Conservation (phyloP, 2,113 vertebrate genomes). For the Recurvirostra avosetta region DNA sequence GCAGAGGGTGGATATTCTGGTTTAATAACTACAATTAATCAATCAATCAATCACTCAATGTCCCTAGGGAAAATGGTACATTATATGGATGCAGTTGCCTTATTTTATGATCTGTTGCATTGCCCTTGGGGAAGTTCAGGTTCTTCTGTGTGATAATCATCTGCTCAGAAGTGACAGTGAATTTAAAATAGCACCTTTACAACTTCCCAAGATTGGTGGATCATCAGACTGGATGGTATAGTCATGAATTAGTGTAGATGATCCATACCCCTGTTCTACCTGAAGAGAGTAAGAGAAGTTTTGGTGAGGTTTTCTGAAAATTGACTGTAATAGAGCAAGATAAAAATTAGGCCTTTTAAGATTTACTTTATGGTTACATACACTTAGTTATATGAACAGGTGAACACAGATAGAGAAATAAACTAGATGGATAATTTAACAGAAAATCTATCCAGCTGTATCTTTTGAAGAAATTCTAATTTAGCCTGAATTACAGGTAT, state of each 20-base stretch:
- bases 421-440: neutral
- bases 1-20: neutral
- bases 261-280: neutral
- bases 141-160: neutral
- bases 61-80: neutral
- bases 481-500: neutral
- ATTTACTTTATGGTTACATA: neutral
- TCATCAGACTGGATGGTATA: neutral
- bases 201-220: neutral
- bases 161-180: neutral
- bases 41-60: neutral
- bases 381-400: neutral
- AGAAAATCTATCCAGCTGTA: neutral
- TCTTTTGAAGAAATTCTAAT: neutral
- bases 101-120: neutral
- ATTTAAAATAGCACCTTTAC: neutral
- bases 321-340: neutral
- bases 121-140: neutral
- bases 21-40: slow-evolving; percentile 37
- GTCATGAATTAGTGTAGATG: neutral
- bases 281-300: neutral
- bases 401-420: neutral
- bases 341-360: neutral
- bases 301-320: neutral
- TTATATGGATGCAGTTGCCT: neutral